Evolutionary conservation across 2,888 invertebrate genomes (phyloP).

Genomic region (Hirtodrosophila trivittata): DNA sequence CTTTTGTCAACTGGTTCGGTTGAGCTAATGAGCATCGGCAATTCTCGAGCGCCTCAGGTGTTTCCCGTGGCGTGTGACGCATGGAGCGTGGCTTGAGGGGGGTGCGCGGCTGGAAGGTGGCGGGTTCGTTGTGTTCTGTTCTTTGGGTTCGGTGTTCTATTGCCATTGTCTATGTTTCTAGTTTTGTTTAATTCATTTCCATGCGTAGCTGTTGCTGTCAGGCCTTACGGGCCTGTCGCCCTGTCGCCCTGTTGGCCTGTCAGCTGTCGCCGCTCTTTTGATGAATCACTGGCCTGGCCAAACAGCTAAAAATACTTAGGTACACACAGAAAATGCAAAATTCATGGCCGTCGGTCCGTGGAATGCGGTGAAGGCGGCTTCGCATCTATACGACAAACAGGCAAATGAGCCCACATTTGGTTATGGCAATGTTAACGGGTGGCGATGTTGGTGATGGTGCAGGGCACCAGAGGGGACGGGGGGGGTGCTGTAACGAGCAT

Average conservation of each 20-base stretch:
- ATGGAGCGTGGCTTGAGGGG: slow-evolving; percentile 29
- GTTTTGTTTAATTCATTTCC: slow-evolving; percentile 68
- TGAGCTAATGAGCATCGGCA: slow-evolving; percentile 58
- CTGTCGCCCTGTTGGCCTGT: slow-evolving; percentile 53
- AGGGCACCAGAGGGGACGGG: slow-evolving; percentile 1
- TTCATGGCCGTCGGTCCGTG: slow-evolving; percentile 56
- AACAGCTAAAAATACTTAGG: slow-evolving; percentile 66
- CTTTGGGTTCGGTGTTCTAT: slow-evolving; percentile 26
- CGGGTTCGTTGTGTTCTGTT: slow-evolving; percentile 15
- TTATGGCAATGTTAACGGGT: slow-evolving; percentile 8
- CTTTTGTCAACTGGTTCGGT: slow-evolving; percentile 61
- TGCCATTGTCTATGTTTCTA: slow-evolving; percentile 57
- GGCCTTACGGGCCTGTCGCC: slow-evolving; percentile 47
- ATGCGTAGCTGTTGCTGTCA: slow-evolving; percentile 55
- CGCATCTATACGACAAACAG: slow-evolving; percentile 42
- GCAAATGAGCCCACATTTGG: slow-evolving; percentile 53
- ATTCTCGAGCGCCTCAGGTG: slow-evolving; percentile 66
- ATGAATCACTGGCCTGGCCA: slow-evolving; percentile 74
- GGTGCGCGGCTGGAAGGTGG: slow-evolving; percentile 5
- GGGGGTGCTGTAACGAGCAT: background rate
- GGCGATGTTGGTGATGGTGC: slow-evolving; percentile 7
- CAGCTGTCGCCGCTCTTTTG: slow-evolving; percentile 75
- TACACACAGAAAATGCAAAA: slow-evolving; percentile 57
- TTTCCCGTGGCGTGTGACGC: slow-evolving; percentile 55
- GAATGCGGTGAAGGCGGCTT: slow-evolving; percentile 68